Conservation (phyloP, 1,140 invertebrate genomes). For the Caenorhabditis remanei region DNA sequence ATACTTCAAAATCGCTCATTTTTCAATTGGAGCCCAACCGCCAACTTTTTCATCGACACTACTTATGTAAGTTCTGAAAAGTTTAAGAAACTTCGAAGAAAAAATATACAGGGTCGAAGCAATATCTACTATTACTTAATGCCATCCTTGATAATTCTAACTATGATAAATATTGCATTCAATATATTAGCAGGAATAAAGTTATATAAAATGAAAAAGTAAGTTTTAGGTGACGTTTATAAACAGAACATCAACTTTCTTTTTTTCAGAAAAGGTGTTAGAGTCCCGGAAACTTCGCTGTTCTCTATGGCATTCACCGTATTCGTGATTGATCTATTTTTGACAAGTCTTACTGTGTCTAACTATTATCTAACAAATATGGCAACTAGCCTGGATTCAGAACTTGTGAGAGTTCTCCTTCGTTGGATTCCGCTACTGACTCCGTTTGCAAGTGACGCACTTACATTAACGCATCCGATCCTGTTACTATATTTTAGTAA, state of each 20-base stretch:
- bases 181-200: background rate
- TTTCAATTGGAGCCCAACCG: background rate
- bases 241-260: too few species aligned
- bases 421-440: background rate
- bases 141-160: background rate
- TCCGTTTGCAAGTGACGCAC: conserved; percentile 20
- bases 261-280: background rate
- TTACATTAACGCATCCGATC: background rate
- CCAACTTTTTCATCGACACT: conserved; percentile 16
- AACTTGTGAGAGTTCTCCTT: background rate
- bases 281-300: background rate
- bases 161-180: background rate
- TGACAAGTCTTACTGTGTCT: conserved; percentile 26
- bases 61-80: background rate
- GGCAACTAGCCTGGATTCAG: background rate
- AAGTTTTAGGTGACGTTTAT: background rate
- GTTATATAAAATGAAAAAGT: background rate
- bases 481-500: conserved; percentile 35
- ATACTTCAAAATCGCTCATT: conserved; percentile 5
- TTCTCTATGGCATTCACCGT: conserved; percentile 32
- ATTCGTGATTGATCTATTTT: background rate
- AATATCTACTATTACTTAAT: conserved; percentile 23
- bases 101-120: conserved; percentile 1
- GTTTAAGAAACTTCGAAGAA: background rate
- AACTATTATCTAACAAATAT: conserved; percentile 32